Evolutionary conservation across 1,140 invertebrate genomes (phyloP).

Genomic region (Zelostemma sp.): DNA sequence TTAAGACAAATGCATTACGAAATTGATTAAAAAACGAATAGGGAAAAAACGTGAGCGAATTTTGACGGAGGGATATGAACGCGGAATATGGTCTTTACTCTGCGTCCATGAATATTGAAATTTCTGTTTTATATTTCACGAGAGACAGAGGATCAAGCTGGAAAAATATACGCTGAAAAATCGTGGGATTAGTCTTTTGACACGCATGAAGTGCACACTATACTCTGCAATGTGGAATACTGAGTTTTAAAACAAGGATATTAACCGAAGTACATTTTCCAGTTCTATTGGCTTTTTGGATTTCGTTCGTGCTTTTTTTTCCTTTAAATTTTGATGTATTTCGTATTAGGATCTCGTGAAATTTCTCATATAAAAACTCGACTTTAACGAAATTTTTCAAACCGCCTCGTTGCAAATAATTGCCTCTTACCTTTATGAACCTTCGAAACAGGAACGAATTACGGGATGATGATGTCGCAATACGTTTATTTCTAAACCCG

Average conservation of each 20-base stretch:
- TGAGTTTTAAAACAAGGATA: conserved; percentile 47
- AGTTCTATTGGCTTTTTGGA: conserved; percentile 18
- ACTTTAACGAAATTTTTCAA: conserved; percentile 8
- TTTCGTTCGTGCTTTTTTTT: conserved; percentile 6
- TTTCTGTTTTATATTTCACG: conserved; percentile 49
- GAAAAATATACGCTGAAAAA: conserved; percentile 50
- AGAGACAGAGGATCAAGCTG: conserved; percentile 46
- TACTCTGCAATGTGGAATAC: conserved; percentile 43
- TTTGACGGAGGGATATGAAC: conserved; percentile 45
- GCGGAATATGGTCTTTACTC: conserved; percentile 43
- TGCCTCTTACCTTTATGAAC: too few relatives aligned
- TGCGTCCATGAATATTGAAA: conserved; percentile 50
- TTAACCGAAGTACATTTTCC: conserved; percentile 37
- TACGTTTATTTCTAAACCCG: conserved; percentile 38
- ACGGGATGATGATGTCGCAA: conserved; percentile 38
- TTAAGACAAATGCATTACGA: conserved; percentile 41
- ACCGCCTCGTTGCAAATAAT: too few relatives aligned
- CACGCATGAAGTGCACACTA: conserved; percentile 35
- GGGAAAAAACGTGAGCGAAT: conserved; percentile 30
- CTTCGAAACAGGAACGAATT: conserved; percentile 47
- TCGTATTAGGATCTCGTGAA: too few relatives aligned
- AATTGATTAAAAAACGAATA: conserved; percentile 40
- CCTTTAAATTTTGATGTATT: conserved; percentile 29
- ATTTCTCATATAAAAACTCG: too few relatives aligned
- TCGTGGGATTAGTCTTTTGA: conserved; percentile 48